phyloP scores from a whole-genome alignment of 1,140 invertebrate species.

The Wasmannia auropunctata region DNA sequence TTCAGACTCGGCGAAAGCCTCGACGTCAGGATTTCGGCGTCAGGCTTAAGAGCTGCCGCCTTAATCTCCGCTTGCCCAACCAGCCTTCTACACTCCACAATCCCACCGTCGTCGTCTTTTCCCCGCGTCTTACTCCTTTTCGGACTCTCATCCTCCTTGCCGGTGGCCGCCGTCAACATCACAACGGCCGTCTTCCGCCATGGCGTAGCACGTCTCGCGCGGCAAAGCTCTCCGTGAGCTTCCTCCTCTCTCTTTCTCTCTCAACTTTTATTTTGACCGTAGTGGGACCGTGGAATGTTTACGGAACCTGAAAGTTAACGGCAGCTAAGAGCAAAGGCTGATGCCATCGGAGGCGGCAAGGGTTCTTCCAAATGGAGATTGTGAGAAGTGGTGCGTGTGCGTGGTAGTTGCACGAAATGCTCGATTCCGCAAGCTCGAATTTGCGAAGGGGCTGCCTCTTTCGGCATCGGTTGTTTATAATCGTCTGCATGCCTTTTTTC shows the following conservation, averaged over 20 bases:
- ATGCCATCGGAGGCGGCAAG: slow-evolving; percentile 23
- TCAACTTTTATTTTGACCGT: slow-evolving; percentile 51
- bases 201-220: slow-evolving; percentile 20
- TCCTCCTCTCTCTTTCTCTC: slow-evolving; percentile 17
- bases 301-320: slow-evolving; percentile 62
- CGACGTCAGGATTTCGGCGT: slow-evolving; percentile 70
- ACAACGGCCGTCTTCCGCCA: slow-evolving; percentile 26
- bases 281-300: slow-evolving; percentile 54
- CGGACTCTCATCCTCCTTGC: slow-evolving; percentile 45
- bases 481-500: background rate
- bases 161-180: slow-evolving; percentile 32
- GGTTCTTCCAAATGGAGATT: slow-evolving; percentile 7
- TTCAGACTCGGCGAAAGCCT: slow-evolving; percentile 65
- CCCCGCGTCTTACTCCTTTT: slow-evolving; percentile 38
- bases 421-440: background rate
- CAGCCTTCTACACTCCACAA: slow-evolving; percentile 67
- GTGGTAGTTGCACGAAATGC: slow-evolving; percentile 44
- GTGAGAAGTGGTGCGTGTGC: slow-evolving; percentile 19
- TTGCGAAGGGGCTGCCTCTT: background rate
- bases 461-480: background rate
- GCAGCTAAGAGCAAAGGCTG: slow-evolving; percentile 55
- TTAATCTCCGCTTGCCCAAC: slow-evolving; percentile 76
- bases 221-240: slow-evolving; percentile 41
- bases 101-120: slow-evolving; percentile 41
- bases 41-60: slow-evolving; percentile 69